Conservation (phyloP, 2,113 vertebrate genomes). For the Scomber colias region DNA sequence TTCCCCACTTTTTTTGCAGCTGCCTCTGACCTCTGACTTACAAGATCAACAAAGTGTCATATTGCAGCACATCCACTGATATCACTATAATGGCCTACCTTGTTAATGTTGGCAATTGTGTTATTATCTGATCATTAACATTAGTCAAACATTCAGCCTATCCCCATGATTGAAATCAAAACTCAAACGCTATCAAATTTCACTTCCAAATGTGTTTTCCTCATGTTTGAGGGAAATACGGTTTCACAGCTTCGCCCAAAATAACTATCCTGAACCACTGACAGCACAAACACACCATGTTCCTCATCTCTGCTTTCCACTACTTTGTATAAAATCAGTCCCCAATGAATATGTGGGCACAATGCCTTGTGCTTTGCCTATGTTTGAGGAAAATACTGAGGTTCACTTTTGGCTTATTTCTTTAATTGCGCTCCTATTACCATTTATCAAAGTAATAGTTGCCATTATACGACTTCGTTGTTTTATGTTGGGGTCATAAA, state of each 20-base stretch:
- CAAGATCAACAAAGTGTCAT: conserved; percentile 39
- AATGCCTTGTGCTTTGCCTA: conserved; percentile 6
- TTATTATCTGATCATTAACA: conserved; percentile 57
- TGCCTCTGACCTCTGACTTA: conserved; percentile 14
- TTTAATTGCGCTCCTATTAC: conserved; percentile 32
- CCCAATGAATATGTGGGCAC: conserved; percentile 38
- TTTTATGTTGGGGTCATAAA: conserved; percentile 2
- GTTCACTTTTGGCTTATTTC: conserved; percentile 36
- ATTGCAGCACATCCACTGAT: conserved; percentile 50
- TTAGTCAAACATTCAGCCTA: conserved; percentile 32
- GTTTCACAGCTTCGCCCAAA: conserved; percentile 53
- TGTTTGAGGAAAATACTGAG: conserved; percentile 39
- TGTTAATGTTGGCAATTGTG: conserved; percentile 18
- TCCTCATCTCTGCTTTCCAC: conserved; percentile 49
- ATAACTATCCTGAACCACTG: conserved; percentile 46
- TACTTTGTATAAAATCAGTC: conserved; percentile 20
- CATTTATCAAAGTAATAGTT: conserved; percentile 40
- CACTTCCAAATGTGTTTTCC: conserved; percentile 58
- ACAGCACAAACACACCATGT: conserved; percentile 24
- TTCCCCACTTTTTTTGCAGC: not conserved
- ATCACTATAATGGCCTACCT: conserved; percentile 28
- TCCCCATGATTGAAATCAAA: conserved; percentile 31
- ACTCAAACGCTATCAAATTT: conserved; percentile 30
- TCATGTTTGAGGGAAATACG: conserved; percentile 42
- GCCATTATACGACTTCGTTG: conserved; percentile 20